Evolutionary conservation across 2,888 invertebrate genomes (phyloP).

Genomic region (Iselma pallidipennis): DNA sequence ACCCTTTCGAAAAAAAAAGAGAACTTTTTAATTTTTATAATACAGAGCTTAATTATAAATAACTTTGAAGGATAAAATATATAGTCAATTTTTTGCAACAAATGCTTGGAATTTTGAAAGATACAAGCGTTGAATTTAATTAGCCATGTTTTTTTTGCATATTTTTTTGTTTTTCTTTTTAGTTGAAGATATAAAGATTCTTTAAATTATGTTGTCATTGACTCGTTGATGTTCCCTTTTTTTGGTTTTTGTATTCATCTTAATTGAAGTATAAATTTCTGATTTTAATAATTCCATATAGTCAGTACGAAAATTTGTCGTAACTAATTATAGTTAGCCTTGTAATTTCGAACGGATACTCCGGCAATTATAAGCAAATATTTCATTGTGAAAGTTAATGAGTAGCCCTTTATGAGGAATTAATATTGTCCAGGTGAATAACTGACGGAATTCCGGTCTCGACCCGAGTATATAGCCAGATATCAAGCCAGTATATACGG

Average conservation of each 20-base stretch:
- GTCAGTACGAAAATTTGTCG: background rate
- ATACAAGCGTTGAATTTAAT: background rate
- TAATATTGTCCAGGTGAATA: slow-evolving; percentile 31
- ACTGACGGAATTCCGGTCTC: slow-evolving; percentile 32
- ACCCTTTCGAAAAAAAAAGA: too few species aligned
- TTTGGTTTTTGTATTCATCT: too few species aligned
- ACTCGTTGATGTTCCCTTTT: too few species aligned
- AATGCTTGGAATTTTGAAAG: background rate
- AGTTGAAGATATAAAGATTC: too few species aligned
- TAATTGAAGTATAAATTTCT: too few species aligned
- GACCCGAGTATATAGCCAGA: slow-evolving; percentile 27
- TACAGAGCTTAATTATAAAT: background rate
- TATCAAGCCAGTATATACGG: slow-evolving; percentile 18
- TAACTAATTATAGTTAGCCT: background rate
- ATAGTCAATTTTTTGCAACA: background rate
- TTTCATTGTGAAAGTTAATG: slow-evolving; percentile 29
- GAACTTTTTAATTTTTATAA: background rate
- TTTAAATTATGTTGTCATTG: too few species aligned
- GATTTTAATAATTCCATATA: too few species aligned
- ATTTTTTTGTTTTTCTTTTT: too few species aligned
- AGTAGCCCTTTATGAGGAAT: slow-evolving; percentile 30
- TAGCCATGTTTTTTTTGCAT: background rate
- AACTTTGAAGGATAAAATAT: background rate
- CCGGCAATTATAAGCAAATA: slow-evolving; percentile 28
- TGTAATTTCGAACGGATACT: slow-evolving; percentile 16